These are phyloP conservation scores for Mirounga angustirostris DNA, from an alignment of 2,113 vertebrate species.

Conservation along the genomic window DNA sequence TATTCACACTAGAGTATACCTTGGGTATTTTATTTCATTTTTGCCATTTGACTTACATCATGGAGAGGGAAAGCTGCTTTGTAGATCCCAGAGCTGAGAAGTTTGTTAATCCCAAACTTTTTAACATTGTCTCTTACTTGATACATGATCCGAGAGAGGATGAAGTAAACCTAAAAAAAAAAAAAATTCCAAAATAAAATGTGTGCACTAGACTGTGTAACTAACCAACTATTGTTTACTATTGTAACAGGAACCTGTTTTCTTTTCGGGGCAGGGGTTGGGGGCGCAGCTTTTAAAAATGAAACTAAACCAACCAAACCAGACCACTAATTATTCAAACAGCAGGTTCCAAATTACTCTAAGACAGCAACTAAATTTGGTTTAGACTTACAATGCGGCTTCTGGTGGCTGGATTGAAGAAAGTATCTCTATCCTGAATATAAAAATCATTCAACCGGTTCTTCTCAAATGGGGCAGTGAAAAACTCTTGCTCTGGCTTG, in stretches of 20 bases:
- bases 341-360: background rate
- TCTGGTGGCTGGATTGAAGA: constrained; percentile 95
- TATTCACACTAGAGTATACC: background rate
- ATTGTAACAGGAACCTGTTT: background rate
- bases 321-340: background rate
- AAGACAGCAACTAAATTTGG: background rate
- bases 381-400: constrained; percentile 93
- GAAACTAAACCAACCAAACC: constrained; percentile 23
- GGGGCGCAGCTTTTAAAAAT: background rate
- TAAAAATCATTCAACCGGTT: constrained; percentile 90
- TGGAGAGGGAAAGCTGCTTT: constrained; percentile 96
- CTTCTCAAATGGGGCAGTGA: constrained; percentile 95
- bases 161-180: constrained; percentile 92
- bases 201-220: background rate
- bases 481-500: constrained; percentile 92
- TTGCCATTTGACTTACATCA: constrained; percentile 91
- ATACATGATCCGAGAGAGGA: constrained; percentile 93
- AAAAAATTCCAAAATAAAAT: constrained; percentile 51
- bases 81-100: constrained; percentile 93
- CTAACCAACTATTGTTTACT: background rate
- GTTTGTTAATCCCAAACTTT: constrained; percentile 95
- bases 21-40: background rate
- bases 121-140: constrained; percentile 88
- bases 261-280: background rate
- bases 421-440: constrained; percentile 90